A percentile compares a stretch with the other conserved stretches of the same genome.
phyloP scores from a whole-genome alignment of 1,140 invertebrate genomes.

The Acyrthosiphon pisum region DNA sequence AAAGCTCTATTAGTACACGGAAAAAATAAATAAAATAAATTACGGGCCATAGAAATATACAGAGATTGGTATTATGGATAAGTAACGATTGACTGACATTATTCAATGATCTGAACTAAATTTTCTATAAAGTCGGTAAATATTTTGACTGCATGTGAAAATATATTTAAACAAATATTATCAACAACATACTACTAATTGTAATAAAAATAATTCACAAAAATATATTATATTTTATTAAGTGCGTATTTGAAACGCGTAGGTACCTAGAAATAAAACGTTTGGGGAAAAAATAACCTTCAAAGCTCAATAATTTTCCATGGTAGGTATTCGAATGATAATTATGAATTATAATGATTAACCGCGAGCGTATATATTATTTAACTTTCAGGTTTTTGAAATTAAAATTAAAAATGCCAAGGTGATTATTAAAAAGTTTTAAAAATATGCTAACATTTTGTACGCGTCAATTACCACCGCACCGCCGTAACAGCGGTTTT shows the following conservation, averaged over 20 bases:
- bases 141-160: too few relatives aligned
- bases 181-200: neutral
- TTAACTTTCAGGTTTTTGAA: neutral
- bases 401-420: neutral
- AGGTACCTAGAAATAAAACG: too few relatives aligned
- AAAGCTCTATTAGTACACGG: neutral
- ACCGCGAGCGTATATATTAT: neutral
- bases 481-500: neutral
- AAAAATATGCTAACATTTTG: neutral
- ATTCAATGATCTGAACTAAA: neutral
- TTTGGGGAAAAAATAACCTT: neutral
- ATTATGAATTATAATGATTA: neutral
- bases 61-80: neutral
- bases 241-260: neutral
- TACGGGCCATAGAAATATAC: neutral
- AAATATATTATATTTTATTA: too few relatives aligned
- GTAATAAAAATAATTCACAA: neutral
- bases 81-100: neutral
- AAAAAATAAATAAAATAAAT: neutral
- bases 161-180: neutral
- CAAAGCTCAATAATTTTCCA: neutral
- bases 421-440: neutral
- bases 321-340: neutral
- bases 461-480: neutral
- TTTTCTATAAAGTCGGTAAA: neutral